A percentile compares a stretch with the other conserved stretches of the same genome.
phyloP scores from a whole-genome alignment of 2,113 vertebrate genomes.

The Oreotrochilus melanogaster region DNA sequence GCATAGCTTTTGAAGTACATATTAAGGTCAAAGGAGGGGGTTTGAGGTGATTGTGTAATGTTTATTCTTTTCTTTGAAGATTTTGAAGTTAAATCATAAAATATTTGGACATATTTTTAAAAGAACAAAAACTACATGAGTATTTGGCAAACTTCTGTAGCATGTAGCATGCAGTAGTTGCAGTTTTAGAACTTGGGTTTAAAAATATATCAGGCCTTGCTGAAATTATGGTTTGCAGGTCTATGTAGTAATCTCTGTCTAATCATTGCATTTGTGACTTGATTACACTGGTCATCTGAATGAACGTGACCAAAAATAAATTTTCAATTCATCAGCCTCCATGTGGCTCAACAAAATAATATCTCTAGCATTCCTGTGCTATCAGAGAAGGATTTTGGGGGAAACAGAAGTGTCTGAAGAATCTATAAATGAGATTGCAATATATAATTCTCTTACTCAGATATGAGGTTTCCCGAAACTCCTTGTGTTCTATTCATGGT shows the following conservation, averaged over 20 bases:
- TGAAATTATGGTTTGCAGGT: neutral
- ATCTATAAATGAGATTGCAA: neutral
- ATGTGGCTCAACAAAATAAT: neutral
- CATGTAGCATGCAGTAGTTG: neutral
- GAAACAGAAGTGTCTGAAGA: neutral
- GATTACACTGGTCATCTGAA: neutral
- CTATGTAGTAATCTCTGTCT: neutral
- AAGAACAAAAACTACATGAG: slow-evolving; percentile 19
- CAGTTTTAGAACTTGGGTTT: neutral
- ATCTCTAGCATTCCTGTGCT: neutral
- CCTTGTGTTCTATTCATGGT: neutral
- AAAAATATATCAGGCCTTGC: neutral
- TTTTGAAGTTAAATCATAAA: slow-evolving; percentile 56
- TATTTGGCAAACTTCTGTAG: slow-evolving; percentile 23
- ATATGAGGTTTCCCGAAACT: neutral
- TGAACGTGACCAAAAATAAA: neutral
- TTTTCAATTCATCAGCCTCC: neutral
- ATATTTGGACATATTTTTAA: slow-evolving; percentile 55
- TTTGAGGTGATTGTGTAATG: slow-evolving; percentile 74
- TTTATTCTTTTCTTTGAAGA: slow-evolving; percentile 75
- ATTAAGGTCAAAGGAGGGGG: slow-evolving; percentile 62
- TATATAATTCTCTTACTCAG: neutral
- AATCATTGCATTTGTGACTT: neutral
- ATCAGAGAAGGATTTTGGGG: neutral
- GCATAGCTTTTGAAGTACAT: slow-evolving; percentile 75